Percentiles rank a stretch among this genome's conserved stretches.
Conservation (phyloP, 1,140 invertebrate species). For the Apis cerana region DNA sequence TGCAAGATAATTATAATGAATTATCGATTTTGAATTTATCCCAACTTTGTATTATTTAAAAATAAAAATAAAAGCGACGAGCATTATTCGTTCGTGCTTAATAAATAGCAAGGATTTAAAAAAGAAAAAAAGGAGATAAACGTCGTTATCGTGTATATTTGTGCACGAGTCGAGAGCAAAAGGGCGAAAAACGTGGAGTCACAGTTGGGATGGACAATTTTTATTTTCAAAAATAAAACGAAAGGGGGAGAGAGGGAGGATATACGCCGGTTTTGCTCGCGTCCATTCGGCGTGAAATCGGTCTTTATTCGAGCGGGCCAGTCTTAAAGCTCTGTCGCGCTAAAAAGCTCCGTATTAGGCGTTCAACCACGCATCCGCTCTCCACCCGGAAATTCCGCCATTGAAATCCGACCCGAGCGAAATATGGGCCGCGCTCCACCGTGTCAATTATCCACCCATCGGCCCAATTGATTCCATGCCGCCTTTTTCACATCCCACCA, state of each 20-base stretch:
- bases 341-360: constrained; percentile 52
- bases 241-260: too few relatives aligned
- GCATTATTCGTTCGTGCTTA: neutral
- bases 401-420: constrained; percentile 52
- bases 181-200: neutral
- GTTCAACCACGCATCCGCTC: constrained; percentile 18
- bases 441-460: constrained; percentile 61
- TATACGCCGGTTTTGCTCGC: neutral
- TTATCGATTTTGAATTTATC: too few relatives aligned
- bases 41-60: too few relatives aligned
- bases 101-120: neutral
- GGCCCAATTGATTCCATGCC: constrained; percentile 18
- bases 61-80: neutral
- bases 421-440: constrained; percentile 38
- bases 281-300: constrained; percentile 37
- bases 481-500: constrained; percentile 33
- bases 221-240: constrained; percentile 36
- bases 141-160: neutral
- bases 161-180: neutral
- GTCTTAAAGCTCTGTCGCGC: constrained; percentile 48
- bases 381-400: constrained; percentile 43
- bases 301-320: constrained; percentile 30
- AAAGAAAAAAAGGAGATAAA: neutral
- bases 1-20: too few relatives aligned
- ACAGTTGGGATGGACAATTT: constrained; percentile 10